Base-by-base conservation (phyloP, 92 coral and sea anemone species). In the Actinernus sp. region DNA sequence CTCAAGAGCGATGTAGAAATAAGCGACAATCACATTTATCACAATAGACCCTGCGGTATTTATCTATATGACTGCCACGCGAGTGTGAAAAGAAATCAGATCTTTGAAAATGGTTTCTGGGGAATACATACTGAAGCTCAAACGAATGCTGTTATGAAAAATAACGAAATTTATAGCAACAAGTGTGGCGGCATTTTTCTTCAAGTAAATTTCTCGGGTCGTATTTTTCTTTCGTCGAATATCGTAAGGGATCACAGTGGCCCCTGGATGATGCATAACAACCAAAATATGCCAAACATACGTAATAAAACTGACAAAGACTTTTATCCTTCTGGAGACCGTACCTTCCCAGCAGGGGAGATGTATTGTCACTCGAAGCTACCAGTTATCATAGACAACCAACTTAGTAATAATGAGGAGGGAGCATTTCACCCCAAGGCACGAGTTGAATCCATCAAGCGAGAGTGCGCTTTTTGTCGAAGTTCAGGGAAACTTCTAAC, bases 161-260 rank as follows among this genome's bases (percentile, higher is more conserved):
- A 71, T n/a, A 91, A 87, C 45, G 73, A 73, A 4, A 52, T 91
- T 4, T 66, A 64, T 2, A 67, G 75, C 36, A 91, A 87, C 73
- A 91, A 91, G 63, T 91, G 85, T 26, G 93, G 91, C 17, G 97
- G 93, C 7, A 44, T 91, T 63, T 45, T 16, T 37, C 75, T 85
- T 18, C 85, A 86, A n/a, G 8, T 37, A 0, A 79, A 68, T 50
- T 68, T 10, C 34, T 63, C 87, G 1, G 92, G 84, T 26, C 82
- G 84, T 6, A 31, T 82, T 26, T 32, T 65, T 3, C 40, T 91
- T 11, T 48, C 61, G 20, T 81, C 82, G 1, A 90, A 90, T 60
- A 61, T 30, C 8, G 73, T 90, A 23, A 52, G 82, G 17, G 84
- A 78, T n/a, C 85, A 90, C 50, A 48, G 61, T 55, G 97, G 97